Percentiles rank a stretch among this genome's conserved stretches.
Evolutionary conservation across 2,888 invertebrate genomes (phyloP).

Genomic region (Pocota personata): DNA sequence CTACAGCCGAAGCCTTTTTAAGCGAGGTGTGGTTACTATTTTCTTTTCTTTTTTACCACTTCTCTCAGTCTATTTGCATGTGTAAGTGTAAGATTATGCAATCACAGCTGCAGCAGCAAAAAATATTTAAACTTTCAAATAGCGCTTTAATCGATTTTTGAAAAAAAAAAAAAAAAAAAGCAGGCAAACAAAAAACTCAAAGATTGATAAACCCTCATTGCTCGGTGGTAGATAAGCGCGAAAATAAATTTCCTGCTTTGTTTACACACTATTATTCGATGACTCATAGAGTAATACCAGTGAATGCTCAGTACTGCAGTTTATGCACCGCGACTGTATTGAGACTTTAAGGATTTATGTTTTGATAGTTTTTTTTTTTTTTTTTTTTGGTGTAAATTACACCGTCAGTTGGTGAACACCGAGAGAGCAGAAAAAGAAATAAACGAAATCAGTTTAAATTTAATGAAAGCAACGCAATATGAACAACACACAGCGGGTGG

Average conservation of each 20-base stretch:
- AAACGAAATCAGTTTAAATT: neutral
- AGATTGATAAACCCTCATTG: constrained; percentile 67
- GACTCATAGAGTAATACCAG: constrained; percentile 43
- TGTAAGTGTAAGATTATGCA: constrained; percentile 64
- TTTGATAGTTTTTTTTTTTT: constrained; percentile 11
- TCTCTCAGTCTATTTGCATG: constrained; percentile 59
- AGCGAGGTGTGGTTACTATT: constrained; percentile 51
- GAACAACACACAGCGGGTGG: constrained; percentile 38
- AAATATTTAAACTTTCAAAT: constrained; percentile 59
- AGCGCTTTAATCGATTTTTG: constrained; percentile 46
- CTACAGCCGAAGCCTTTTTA: constrained; percentile 17
- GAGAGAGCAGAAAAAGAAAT: neutral
- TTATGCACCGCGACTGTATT: constrained; percentile 16
- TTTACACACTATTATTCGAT: constrained; percentile 45
- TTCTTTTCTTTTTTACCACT: neutral
- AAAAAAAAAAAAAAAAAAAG: constrained; percentile 3
- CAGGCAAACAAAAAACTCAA: neutral
- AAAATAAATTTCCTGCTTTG: constrained; percentile 61
- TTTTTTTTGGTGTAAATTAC: constrained; percentile 52
- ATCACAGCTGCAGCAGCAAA: constrained; percentile 59
- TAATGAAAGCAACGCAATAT: constrained; percentile 29
- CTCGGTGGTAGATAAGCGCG: constrained; percentile 52
- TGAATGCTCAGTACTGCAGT: too few species aligned
- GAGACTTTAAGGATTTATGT: constrained; percentile 44
- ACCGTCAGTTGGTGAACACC: constrained; percentile 14